Conservation (phyloP, 2,888 invertebrate genomes). For the Hirtodrosophila cameraria region DNA sequence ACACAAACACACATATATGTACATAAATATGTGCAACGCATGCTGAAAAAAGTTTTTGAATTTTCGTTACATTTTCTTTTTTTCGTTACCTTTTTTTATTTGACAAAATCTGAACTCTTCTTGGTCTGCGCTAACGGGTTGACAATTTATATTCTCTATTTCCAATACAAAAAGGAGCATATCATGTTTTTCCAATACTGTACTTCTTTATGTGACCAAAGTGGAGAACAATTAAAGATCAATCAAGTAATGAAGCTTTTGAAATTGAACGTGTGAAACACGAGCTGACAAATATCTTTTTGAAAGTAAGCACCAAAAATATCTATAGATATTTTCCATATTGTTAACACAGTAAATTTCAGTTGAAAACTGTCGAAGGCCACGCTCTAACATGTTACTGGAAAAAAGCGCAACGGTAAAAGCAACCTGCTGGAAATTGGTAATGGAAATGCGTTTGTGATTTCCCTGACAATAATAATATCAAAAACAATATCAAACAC, state of each 20-base stretch:
- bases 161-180: background rate
- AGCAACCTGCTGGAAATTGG: slow-evolving; percentile 39
- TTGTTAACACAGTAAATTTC: background rate
- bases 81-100: slow-evolving; percentile 2
- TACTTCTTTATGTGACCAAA: no score
- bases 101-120: slow-evolving; percentile 21
- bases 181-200: no score
- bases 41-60: slow-evolving; percentile 57
- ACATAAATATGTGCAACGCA: slow-evolving; percentile 32
- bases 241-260: no score
- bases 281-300: no score
- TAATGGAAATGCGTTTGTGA: slow-evolving; percentile 50
- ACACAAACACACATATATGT: slow-evolving; percentile 7
- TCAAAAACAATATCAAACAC: slow-evolving; percentile 4
- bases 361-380: background rate
- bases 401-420: slow-evolving; percentile 5
- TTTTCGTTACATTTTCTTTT: slow-evolving; percentile 42
- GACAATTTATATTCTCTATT: slow-evolving; percentile 23
- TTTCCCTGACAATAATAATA: slow-evolving; percentile 26
- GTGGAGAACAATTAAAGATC: no score
- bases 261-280: no score
- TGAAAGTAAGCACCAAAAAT: no score
- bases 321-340: no score
- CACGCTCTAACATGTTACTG: background rate
- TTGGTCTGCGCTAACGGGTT: slow-evolving; percentile 35